Evolutionary conservation across 2,797 vertebrate genomes (phyloP), one percentile per base, ranked within the genome.

Genomic region (Babyrousa celebensis): DNA sequence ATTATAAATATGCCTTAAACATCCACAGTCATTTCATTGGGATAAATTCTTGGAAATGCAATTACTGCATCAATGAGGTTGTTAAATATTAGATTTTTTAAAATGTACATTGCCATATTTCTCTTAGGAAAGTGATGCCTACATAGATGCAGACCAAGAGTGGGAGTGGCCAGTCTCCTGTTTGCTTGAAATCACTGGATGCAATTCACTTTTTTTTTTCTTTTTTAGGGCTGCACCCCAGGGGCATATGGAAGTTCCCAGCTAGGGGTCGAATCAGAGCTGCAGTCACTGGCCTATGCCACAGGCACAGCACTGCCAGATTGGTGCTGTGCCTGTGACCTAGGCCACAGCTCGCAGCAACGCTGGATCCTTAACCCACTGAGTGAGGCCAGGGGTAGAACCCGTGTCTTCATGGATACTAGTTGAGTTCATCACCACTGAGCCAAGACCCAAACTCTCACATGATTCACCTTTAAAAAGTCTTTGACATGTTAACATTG

Each of bases 1-100:
- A 82, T 68, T 72, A 23, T 78, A 92, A 79, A 32, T 65, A 62
- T 65, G 25, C 72, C 77, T 96, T 82, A 77, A 85, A 77, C 67
- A 67, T 43, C 17, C 43, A 40, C 17, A 60, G 7, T 85, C 40
- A 85, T 88, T 86, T 93, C 20, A 17, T n/a, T 75, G n/a, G 52
- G 52, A 86, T 56, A 90, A 29, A 87, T 94, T 84, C 43, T 60
- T 94, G 32, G 21, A 95, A 83, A 62, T 63, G 8, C 12, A 70
- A 25, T 96, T 92, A 74, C 29, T 79, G 25, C 8, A 74, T 84
- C 67, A 77, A 4, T 23, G 36, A 29, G 5, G 18, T 83, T 77
- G 10, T 11, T 58, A 85, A 91, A 86, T 25, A 21, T 80, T 63
- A 79, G 12, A 5, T 6, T 87, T 88, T 36, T 87, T 87, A 16